Percentiles rank a stretch among this genome's conserved stretches.
Conservation (phyloP, 2,888 invertebrate species). For the Pilophorus perplexus region DNA sequence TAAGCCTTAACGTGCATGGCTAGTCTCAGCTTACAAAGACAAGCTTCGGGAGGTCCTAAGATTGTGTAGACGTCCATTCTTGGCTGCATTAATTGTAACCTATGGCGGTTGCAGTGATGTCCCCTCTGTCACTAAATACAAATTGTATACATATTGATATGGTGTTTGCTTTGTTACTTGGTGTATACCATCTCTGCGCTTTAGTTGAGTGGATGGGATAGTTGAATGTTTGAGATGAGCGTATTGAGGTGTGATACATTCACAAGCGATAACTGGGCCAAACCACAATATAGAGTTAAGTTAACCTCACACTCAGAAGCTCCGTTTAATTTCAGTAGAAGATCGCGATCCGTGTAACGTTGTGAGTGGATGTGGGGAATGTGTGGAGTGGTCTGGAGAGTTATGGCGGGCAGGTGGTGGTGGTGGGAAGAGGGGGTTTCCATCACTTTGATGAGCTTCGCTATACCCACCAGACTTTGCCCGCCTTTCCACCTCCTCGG, state of each 20-base stretch:
- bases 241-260: not conserved
- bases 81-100: too few relatives aligned
- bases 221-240: not conserved
- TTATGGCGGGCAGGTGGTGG: not conserved
- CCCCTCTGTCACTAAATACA: too few relatives aligned
- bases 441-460: conserved; percentile 15
- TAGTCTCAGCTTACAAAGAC: too few relatives aligned
- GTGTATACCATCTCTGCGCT: too few relatives aligned
- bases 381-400: not conserved
- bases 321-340: conserved; percentile 12
- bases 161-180: too few relatives aligned
- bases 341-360: conserved; percentile 3
- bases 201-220: not conserved
- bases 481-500: not conserved
- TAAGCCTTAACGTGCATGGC: too few relatives aligned
- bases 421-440: not conserved
- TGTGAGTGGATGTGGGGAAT: not conserved
- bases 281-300: conserved; percentile 5
- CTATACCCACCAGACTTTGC: conserved; percentile 11
- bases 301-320: not conserved
- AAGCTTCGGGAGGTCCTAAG: too few relatives aligned
- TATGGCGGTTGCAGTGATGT: too few relatives aligned
- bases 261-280: not conserved
- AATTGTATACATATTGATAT: too few relatives aligned
- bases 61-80: too few relatives aligned